Evolutionary conservation across 2,888 invertebrate genomes (phyloP), one percentile per base, ranked within the genome.

Genomic region (Sarcophaga caerulescens): DNA sequence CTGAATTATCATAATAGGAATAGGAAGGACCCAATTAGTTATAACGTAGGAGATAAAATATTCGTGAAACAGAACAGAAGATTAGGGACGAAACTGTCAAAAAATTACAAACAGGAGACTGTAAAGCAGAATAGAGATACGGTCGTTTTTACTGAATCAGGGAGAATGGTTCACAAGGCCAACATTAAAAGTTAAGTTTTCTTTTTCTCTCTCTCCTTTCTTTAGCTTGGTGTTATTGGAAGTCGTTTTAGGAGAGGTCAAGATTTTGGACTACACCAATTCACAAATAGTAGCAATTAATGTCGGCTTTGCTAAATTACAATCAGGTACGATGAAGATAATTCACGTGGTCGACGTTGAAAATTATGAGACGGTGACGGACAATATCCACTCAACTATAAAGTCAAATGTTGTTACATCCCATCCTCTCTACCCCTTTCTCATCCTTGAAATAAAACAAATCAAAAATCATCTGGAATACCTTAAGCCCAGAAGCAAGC

Each of bases 321-420:
- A 86, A 65, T 63, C 60, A 21, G 80, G 74, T 66, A 73, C 44
- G 52, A 79, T 78, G 52, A 83, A 84, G 44, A 63, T 73, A n/a
- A 19, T 88, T 4, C 87, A 87, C 57, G 79, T 75, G 14, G 76
- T 87, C n/a, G 79, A 87, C 14, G 45, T 81, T 0, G 74, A 84
- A 11, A 65, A 78, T 25, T 78, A 81, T 62, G 44, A 74, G 14
- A 44, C 35, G 2, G 14, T 45, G 17, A 12, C 44, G 19, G 62
- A 44, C 11, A 59, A 45, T 14, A 65, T 68, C 59, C n/a, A 52
- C 11, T 60, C 47, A 21, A 14, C 12, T 23, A 23, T 52, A 11
- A 47, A 5, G 47, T 47, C 14, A 52, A 19, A 47, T n/a, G 47
- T 69, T 12, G 17, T 12, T 21, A 47, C 45, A 47, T 0, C 45